Evolutionary conservation across 2,888 invertebrate genomes (phyloP).

Genomic region (Sylvicola cinctus): DNA sequence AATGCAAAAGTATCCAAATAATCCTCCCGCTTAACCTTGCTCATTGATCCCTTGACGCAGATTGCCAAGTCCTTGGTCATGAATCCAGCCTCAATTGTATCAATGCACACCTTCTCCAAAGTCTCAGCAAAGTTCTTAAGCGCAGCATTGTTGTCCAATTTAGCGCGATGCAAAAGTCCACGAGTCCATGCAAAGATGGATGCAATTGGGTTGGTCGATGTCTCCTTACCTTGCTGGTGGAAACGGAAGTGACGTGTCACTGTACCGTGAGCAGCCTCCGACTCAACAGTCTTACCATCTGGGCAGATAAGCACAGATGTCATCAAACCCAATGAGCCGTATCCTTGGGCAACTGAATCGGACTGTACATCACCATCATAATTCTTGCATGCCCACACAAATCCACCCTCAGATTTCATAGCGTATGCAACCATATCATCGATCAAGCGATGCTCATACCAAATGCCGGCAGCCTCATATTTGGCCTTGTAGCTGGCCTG

Average conservation of each 20-base stretch:
- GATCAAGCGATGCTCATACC: constrained; percentile 81
- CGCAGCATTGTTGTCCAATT: constrained; percentile 56
- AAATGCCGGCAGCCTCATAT: constrained; percentile 48
- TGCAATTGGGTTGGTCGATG: constrained; percentile 80
- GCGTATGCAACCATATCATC: constrained; percentile 85
- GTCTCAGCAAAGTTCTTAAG: constrained; percentile 43
- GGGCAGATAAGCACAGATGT: constrained; percentile 79
- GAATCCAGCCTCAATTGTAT: constrained; percentile 60
- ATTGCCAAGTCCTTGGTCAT: constrained; percentile 79
- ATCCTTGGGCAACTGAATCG: constrained; percentile 65
- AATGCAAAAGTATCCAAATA: constrained; percentile 96
- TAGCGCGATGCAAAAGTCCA: constrained; percentile 64
- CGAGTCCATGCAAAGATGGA: constrained; percentile 85
- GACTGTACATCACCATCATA: constrained; percentile 86
- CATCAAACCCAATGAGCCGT: constrained; percentile 77
- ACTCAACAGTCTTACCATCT: constrained; percentile 63
- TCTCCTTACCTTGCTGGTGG: constrained; percentile 67
- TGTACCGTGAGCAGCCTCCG: constrained; percentile 84
- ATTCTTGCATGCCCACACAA: constrained; percentile 87
- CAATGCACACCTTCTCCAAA: constrained; percentile 66
- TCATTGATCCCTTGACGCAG: constrained; percentile 90
- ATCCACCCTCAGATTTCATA: constrained; percentile 64
- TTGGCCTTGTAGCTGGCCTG: constrained; percentile 30
- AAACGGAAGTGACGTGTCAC: constrained; percentile 69
- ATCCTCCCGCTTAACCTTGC: constrained; percentile 45